Percentiles rank a stretch among this genome's conserved stretches.
Conservation (phyloP, 2,113 vertebrate species). For the Alces alces region DNA sequence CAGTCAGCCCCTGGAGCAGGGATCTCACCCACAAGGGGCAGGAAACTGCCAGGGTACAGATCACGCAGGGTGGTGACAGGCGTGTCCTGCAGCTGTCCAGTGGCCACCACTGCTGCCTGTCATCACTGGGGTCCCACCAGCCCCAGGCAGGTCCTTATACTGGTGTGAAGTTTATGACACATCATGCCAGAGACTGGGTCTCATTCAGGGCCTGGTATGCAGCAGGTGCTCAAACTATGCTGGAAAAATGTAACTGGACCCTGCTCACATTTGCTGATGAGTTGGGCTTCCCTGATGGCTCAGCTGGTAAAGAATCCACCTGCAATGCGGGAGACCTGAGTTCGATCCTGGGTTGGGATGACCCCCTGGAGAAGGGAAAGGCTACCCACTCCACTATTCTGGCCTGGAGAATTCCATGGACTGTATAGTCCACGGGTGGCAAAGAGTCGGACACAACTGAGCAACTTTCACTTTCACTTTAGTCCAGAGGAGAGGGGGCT, state of each 20-base stretch:
- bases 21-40: not conserved
- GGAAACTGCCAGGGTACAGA: not conserved
- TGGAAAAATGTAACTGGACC: not conserved
- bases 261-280: not conserved
- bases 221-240: not conserved
- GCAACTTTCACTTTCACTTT: not conserved
- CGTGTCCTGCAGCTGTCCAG: no score
- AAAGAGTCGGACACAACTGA: not conserved
- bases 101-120: not conserved
- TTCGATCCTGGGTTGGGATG: not conserved
- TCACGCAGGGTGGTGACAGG: fast-evolving
- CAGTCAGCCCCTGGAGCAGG: not conserved
- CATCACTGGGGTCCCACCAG: not conserved
- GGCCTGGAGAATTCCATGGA: not conserved
- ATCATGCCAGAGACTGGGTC: not conserved
- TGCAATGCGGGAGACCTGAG: not conserved
- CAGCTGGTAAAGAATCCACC: not conserved
- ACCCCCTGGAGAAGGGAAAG: not conserved
- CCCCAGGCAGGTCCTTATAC: not conserved
- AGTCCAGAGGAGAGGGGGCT: not conserved
- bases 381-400: not conserved
- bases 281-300: not conserved
- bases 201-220: not conserved
- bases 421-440: fast-evolving
- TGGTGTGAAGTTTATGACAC: not conserved